phyloP scores from a whole-genome alignment of 2,888 invertebrate genomes.

The Blomia tropicalis region DNA sequence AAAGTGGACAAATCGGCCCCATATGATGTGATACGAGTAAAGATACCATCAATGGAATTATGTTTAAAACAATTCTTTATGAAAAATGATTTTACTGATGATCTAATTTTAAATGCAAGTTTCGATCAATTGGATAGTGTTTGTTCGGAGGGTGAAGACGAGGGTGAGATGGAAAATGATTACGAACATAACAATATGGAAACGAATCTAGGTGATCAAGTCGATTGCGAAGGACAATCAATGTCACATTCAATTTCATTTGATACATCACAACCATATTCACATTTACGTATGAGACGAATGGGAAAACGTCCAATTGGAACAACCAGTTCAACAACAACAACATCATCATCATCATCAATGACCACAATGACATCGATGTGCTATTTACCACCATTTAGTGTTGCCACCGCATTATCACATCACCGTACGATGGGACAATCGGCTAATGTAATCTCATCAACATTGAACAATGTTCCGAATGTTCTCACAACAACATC shows the following conservation, averaged over 20 bases:
- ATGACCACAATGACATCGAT: conserved; percentile 1
- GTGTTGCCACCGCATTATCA: background rate
- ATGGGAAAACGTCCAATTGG: background rate
- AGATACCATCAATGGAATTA: background rate
- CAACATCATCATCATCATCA: background rate
- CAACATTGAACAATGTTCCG: background rate
- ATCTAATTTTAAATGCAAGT: conserved; percentile 8
- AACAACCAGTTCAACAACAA: background rate
- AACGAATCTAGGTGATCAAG: background rate
- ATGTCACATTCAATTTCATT: background rate
- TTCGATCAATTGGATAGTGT: conserved; percentile 1
- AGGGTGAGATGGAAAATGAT: background rate
- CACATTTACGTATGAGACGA: background rate
- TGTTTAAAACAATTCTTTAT: background rate
- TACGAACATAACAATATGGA: background rate
- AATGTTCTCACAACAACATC: background rate
- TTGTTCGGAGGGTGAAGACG: background rate
- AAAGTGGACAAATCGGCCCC: conserved; percentile 2
- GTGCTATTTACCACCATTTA: conserved; percentile 10
- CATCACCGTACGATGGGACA: background rate
- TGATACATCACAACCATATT: background rate
- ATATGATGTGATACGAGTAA: conserved; percentile 7
- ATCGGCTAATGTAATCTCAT: too few species aligned
- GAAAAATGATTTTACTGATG: background rate
- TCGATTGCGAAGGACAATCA: background rate